A percentile compares a stretch with the other conserved stretches of the same genome.
Conservation (phyloP, 2,888 invertebrate genomes). For the Pammene fasciana region DNA sequence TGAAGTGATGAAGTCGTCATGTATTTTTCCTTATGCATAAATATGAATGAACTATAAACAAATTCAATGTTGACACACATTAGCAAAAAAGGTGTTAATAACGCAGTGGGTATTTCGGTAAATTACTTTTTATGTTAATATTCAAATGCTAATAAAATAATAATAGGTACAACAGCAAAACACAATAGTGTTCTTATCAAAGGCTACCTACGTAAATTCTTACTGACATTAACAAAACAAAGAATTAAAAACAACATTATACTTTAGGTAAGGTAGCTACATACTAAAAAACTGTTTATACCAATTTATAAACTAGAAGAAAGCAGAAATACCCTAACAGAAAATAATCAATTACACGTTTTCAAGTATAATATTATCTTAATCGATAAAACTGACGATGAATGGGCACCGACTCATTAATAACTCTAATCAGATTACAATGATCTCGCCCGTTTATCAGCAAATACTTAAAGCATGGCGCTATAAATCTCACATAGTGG, state of each 20-base stretch:
- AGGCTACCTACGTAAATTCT: too few species aligned
- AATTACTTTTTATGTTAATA: background rate
- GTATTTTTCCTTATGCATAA: conserved; percentile 12
- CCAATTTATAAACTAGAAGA: background rate
- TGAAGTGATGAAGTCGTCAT: conserved; percentile 44
- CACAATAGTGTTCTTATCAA: background rate
- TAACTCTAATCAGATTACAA: conserved; percentile 63
- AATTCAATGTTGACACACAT: conserved; percentile 11
- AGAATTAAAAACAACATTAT: too few species aligned
- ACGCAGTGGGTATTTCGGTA: background rate
- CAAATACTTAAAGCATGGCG: conserved; percentile 56
- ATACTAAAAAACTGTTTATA: too few species aligned
- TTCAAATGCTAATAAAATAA: background rate
- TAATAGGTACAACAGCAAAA: background rate
- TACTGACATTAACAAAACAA: too few species aligned
- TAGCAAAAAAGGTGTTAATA: conserved; percentile 15
- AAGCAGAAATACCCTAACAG: background rate
- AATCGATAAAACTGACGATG: conserved; percentile 40
- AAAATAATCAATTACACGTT: conserved; percentile 35
- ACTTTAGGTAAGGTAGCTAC: too few species aligned
- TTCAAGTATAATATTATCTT: conserved; percentile 34
- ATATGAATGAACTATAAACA: conserved; percentile 14
- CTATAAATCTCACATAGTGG: conserved; percentile 72
- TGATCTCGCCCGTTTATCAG: conserved; percentile 64
- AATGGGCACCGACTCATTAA: conserved; percentile 52